Percentiles rank a stretch among this genome's conserved stretches.
Conservation (phyloP, 2,113 vertebrate genomes). For the Serinus canaria region DNA sequence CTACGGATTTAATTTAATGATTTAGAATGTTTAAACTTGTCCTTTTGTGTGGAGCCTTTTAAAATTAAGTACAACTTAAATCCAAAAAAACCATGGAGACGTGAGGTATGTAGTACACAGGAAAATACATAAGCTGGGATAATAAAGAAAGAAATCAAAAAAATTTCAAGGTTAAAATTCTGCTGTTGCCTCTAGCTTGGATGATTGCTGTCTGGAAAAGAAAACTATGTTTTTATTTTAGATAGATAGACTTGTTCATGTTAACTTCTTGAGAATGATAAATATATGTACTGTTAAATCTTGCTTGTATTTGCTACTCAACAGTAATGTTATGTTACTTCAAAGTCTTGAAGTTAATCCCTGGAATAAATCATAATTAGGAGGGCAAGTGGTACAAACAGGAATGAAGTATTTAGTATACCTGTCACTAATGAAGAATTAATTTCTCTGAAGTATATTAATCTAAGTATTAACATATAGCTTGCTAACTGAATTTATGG, state of each 20-base stretch:
- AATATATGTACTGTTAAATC: constrained; percentile 25
- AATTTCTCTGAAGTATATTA: constrained; percentile 17
- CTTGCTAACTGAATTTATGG: constrained; percentile 35
- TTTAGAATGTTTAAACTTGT: neutral
- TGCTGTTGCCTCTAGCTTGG: neutral
- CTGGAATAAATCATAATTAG: constrained; percentile 33
- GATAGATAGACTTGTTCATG: neutral
- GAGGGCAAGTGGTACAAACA: neutral
- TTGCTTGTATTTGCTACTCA: constrained; percentile 13
- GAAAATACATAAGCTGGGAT: neutral
- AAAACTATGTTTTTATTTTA: neutral
- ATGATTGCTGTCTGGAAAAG: neutral
- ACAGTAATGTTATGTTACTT: neutral
- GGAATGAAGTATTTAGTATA: constrained; percentile 8
- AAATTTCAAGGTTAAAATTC: neutral
- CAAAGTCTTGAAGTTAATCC: constrained; percentile 26
- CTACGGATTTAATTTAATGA: neutral
- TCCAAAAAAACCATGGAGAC: neutral
- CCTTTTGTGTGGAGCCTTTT: neutral
- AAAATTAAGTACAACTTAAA: neutral
- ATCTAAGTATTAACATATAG: neutral
- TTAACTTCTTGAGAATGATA: constrained; percentile 26
- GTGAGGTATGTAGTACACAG: neutral
- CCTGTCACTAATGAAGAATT: constrained; percentile 37
- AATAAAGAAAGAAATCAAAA: neutral